Conservation (phyloP, 2,797 vertebrate species). For the Oreochromis mossambicus region DNA sequence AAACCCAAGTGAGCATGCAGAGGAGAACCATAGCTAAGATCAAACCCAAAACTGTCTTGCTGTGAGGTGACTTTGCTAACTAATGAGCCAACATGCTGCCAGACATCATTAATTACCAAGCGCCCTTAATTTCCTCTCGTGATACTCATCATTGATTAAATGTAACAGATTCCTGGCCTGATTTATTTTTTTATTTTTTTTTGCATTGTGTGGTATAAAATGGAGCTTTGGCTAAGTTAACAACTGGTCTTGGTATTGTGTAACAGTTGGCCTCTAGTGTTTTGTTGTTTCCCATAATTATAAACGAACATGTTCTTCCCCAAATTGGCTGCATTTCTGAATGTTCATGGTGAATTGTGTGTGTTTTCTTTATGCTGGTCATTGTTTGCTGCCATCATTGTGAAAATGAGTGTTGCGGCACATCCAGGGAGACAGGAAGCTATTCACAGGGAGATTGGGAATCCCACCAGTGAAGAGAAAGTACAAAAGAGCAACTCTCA, state of each 20-base stretch:
- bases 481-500: slow-evolving; percentile 69
- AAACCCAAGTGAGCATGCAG: neutral
- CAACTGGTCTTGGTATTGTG: slow-evolving; percentile 23
- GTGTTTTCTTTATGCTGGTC: slow-evolving; percentile 57
- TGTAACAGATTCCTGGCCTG: slow-evolving; percentile 37
- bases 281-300: slow-evolving; percentile 58
- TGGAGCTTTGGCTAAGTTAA: slow-evolving; percentile 16
- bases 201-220: slow-evolving; percentile 9
- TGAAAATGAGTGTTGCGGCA: slow-evolving; percentile 55
- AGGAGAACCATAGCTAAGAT: slow-evolving; percentile 30
- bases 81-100: slow-evolving; percentile 58
- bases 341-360: slow-evolving; percentile 55
- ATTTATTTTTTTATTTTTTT: neutral
- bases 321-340: slow-evolving; percentile 62
- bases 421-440: slow-evolving; percentile 57
- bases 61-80: slow-evolving; percentile 51
- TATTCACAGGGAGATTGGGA: slow-evolving; percentile 69
- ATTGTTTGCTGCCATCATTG: slow-evolving; percentile 73
- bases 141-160: slow-evolving; percentile 64
- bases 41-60: slow-evolving; percentile 37
- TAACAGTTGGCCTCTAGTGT: slow-evolving; percentile 44
- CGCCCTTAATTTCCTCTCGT: slow-evolving; percentile 56
- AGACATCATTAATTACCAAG: slow-evolving; percentile 55
- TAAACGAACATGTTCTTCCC: slow-evolving; percentile 51
- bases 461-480: slow-evolving; percentile 64